Evolutionary conservation across 1,140 invertebrate species (phyloP).

Genomic region (Cydia strobilella): DNA sequence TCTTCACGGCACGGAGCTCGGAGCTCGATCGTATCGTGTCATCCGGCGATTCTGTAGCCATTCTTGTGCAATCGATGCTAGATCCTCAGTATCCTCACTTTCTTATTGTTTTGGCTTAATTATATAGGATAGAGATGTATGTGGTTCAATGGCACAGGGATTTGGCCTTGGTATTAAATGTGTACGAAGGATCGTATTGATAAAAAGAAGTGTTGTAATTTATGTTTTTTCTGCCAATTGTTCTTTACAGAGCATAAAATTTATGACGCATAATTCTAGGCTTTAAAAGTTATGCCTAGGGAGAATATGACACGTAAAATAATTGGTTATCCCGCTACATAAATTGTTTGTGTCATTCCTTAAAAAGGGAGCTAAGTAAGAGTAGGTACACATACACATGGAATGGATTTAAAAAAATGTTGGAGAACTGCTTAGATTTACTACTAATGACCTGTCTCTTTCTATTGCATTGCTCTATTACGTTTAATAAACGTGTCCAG

Average conservation of each 20-base stretch:
- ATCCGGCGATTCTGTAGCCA: constrained; percentile 70
- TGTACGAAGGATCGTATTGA: constrained; percentile 11
- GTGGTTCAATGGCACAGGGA: constrained; percentile 55
- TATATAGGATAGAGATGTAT: constrained; percentile 43
- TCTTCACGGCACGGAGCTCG: constrained; percentile 45
- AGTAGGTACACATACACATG: too few relatives aligned
- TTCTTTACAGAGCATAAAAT: neutral
- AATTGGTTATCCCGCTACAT: neutral
- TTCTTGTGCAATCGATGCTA: constrained; percentile 58
- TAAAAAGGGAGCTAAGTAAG: too few relatives aligned
- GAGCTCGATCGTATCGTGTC: constrained; percentile 57
- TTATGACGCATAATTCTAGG: constrained; percentile 29
- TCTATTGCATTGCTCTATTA: too few relatives aligned
- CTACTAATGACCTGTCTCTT: too few relatives aligned
- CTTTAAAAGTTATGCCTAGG: neutral
- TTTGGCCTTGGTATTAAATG: constrained; percentile 1
- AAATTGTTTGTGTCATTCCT: neutral
- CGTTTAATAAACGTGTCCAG: too few relatives aligned
- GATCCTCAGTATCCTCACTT: constrained; percentile 58
- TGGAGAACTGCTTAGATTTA: too few relatives aligned
- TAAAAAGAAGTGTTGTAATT: neutral
- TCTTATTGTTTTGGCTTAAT: constrained; percentile 74
- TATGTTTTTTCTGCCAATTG: neutral
- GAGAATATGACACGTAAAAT: neutral
- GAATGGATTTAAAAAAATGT: too few relatives aligned